Evolutionary conservation across 2,888 invertebrate species (phyloP).

Genomic region (Orchestes rusci): DNA sequence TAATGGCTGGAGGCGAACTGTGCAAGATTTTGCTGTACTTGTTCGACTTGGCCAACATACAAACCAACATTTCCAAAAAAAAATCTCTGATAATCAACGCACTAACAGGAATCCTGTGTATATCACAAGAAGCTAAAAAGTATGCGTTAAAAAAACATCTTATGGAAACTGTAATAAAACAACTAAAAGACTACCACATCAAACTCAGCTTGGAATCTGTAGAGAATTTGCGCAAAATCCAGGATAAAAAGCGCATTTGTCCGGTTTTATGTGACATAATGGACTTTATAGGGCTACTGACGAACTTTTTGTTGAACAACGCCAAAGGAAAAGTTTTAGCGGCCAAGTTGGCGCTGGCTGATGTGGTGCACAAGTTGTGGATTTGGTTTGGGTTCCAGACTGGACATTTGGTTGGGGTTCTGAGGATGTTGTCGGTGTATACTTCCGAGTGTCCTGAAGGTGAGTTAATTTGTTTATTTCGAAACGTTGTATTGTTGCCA

Average conservation of each 20-base stretch:
- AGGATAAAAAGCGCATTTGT: conserved; percentile 42
- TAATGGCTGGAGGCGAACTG: conserved; percentile 43
- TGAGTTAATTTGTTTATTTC: conserved; percentile 37
- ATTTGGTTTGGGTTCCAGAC: conserved; percentile 58
- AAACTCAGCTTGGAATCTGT: conserved; percentile 47
- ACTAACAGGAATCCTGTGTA: conserved; percentile 44
- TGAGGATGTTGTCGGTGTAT: conserved; percentile 56
- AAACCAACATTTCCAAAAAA: conserved; percentile 34
- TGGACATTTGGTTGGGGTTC: conserved; percentile 46
- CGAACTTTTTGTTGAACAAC: conserved; percentile 53
- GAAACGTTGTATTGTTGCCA: too few relatives aligned
- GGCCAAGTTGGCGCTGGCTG: conserved; percentile 50
- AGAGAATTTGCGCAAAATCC: conserved; percentile 41
- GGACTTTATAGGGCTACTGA: conserved; percentile 51
- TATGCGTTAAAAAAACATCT: conserved; percentile 41
- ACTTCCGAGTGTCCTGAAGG: conserved; percentile 57
- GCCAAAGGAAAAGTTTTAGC: conserved; percentile 49
- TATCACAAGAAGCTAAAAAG: conserved; percentile 46
- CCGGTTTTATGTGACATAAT: conserved; percentile 53
- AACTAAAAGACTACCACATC: conserved; percentile 45
- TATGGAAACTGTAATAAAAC: conserved; percentile 37
- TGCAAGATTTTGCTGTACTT: conserved; percentile 45
- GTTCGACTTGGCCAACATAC: conserved; percentile 43
- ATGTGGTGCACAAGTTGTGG: conserved; percentile 59
- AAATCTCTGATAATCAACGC: conserved; percentile 42